Evolutionary conservation across 2,888 invertebrate genomes (phyloP), one percentile per base, ranked within the genome.

Genomic region (Diarsia rubi): DNA sequence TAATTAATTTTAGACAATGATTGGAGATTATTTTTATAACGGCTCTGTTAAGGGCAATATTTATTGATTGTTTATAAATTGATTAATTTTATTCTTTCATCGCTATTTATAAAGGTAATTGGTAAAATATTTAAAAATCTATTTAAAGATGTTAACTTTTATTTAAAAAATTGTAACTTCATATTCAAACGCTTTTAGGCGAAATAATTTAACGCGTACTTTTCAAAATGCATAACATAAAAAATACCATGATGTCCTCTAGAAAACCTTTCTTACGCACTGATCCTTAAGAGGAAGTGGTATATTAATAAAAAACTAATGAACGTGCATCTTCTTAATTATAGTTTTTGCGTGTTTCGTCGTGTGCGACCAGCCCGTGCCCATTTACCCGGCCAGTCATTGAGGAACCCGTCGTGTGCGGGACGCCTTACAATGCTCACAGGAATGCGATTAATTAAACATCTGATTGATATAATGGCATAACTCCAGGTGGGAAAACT

Each of bases 321-420:
- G 62, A 78, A 63, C 44, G 57, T 54, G 57, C 66, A 66, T 74
- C 69, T 66, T 79, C 47, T 79, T 85, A 79, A 85, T 69, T 74
- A 83, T 74, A 81, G 83, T 88, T 87, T 89, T 85, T 89, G 79
- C 78, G 66, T 63, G 31, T 47, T 67, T 70, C 89, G 69, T 83
- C 88, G 87, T 89, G 88, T 88, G 89, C 49, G 88, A 87, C 75
- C 87, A 78, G 76, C 78, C 60, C 65, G 63, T 78, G 75, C 80
- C 62, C 42, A 42, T 11, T 31, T 8, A 9, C 9, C 42, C 59
- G n/a, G 24, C 79, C 66, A 73, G 79, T 37, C 54, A 68, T 45
- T 44, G 27, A 59, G 16, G 16, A 62, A 37, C 65, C 81, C 54
- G 47, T 37, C 65, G 71, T 66, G 73, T 59, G 84, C 57, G 60